Percentiles rank a stretch among this genome's conserved stretches.
phyloP scores from a whole-genome alignment of 2,888 invertebrate species.

The Mesochorus sp. region DNA sequence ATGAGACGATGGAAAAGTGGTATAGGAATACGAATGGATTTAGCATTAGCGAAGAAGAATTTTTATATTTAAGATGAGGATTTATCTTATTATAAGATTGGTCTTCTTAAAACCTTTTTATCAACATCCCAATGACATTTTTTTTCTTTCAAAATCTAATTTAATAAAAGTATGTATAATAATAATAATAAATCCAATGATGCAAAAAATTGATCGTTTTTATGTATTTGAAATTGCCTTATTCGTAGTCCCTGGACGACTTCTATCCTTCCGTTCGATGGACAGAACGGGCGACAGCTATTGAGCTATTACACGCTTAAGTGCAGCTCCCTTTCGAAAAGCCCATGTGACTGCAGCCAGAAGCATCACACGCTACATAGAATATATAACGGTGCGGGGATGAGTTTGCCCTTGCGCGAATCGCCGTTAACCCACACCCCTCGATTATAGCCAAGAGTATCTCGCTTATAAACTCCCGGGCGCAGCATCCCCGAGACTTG shows the following conservation, averaged over 20 bases:
- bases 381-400: constrained; percentile 15
- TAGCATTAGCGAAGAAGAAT: not conserved
- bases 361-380: constrained; percentile 66
- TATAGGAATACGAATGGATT: not conserved
- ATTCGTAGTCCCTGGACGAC: constrained; percentile 35
- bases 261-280: constrained; percentile 34
- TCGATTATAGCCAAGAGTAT: constrained; percentile 33
- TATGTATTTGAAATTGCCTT: not conserved
- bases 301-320: constrained; percentile 80
- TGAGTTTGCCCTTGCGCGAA: constrained; percentile 57
- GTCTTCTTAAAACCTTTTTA: no score
- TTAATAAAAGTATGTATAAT: no score
- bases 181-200: no score
- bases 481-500: constrained; percentile 30
- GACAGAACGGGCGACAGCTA: constrained; percentile 71
- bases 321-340: constrained; percentile 67
- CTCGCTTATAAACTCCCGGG: constrained; percentile 47
- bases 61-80: not conserved
- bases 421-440: constrained; percentile 44
- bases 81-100: no score
- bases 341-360: constrained; percentile 69
- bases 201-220: not conserved
- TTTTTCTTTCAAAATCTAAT: no score
- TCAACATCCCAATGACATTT: no score
- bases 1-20: not conserved